These are phyloP conservation scores for Morpho helenor DNA, from an alignment of 2,888 invertebrate genomes.

Conservation along the genomic window DNA sequence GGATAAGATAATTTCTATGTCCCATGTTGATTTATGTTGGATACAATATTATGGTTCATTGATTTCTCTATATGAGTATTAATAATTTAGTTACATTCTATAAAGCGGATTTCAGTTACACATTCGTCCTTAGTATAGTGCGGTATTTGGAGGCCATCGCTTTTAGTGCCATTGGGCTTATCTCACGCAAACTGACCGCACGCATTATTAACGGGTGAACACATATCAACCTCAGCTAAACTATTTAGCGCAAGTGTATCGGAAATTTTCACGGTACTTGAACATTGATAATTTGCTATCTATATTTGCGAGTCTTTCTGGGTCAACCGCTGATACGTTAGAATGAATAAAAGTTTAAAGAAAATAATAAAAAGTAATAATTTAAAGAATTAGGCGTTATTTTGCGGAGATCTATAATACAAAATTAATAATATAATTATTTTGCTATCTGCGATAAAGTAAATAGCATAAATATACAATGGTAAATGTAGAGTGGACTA, in stretches of 20 bases:
- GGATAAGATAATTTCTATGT: too few relatives aligned
- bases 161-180: constrained; percentile 46
- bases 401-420: too few relatives aligned
- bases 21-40: too few relatives aligned
- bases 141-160: constrained; percentile 43
- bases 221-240: constrained; percentile 46
- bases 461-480: too few relatives aligned
- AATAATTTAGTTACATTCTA: constrained; percentile 13
- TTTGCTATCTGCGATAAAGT: too few relatives aligned
- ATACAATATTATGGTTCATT: too few relatives aligned
- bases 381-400: too few relatives aligned
- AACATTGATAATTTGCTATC: constrained; percentile 17
- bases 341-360: too few relatives aligned
- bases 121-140: constrained; percentile 13
- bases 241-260: constrained; percentile 50
- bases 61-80: background rate
- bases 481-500: too few relatives aligned
- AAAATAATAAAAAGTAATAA: too few relatives aligned
- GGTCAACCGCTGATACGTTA: constrained; percentile 17
- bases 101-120: constrained; percentile 13
- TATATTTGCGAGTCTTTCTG: constrained; percentile 15
- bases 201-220: constrained; percentile 48
- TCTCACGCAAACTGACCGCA: constrained; percentile 42
- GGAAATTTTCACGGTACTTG: constrained; percentile 54
- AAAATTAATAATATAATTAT: too few relatives aligned